phyloP scores from a whole-genome alignment of 2,888 invertebrate genomes.

The Smittia aterrima region DNA sequence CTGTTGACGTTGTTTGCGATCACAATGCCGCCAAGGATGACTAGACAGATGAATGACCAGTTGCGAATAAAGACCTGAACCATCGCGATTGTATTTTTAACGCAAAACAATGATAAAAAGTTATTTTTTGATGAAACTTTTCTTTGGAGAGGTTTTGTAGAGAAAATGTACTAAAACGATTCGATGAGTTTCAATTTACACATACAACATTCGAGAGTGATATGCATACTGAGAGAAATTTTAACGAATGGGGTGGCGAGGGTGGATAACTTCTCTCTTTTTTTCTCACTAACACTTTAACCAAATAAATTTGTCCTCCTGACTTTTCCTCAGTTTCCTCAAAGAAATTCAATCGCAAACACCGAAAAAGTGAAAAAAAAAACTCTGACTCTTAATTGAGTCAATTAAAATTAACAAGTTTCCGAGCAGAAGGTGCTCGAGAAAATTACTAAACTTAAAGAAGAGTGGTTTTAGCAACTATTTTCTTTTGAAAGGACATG shows the following conservation, averaged over 20 bases:
- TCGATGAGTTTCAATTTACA: too few relatives aligned
- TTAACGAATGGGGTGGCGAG: not conserved
- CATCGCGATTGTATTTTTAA: not conserved
- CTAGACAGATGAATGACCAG: slow-evolving; percentile 13
- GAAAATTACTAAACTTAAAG: too few relatives aligned
- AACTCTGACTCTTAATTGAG: not conserved
- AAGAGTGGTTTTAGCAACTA: too few relatives aligned
- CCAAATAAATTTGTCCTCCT: not conserved
- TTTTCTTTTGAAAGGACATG: too few relatives aligned
- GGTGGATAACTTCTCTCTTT: not conserved
- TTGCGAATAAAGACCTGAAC: not conserved
- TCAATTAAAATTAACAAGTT: not conserved
- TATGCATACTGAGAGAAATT: not conserved
- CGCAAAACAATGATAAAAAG: not conserved
- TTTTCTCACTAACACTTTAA: not conserved
- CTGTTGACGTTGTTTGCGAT: slow-evolving; percentile 35
- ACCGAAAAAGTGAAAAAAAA: not conserved
- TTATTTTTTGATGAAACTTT: not conserved
- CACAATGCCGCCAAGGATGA: slow-evolving; percentile 20
- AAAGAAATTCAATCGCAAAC: not conserved
- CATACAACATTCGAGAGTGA: too few relatives aligned
- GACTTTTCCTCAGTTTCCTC: not conserved
- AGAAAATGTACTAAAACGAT: too few relatives aligned
- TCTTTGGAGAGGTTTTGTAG: slow-evolving; percentile 7
- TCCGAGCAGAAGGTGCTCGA: not conserved